These are phyloP conservation scores for Callinectes sapidus DNA, from an alignment of 2,888 invertebrate species.

Conservation along the genomic window DNA sequence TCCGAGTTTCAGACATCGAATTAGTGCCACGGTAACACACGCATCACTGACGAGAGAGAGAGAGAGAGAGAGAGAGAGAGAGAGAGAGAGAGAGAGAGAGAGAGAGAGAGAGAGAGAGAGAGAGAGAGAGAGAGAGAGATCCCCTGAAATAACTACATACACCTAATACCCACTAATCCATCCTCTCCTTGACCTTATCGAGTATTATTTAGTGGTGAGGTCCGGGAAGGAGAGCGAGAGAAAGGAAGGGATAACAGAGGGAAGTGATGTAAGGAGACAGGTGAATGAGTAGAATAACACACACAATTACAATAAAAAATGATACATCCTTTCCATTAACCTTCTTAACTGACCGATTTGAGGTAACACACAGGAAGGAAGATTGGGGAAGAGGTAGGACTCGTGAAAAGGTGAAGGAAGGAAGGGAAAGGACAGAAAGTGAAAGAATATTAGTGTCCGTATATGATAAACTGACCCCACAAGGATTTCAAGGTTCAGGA, in stretches of 20 bases:
- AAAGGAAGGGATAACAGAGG: not conserved
- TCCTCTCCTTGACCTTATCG: not conserved
- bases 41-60: constrained; percentile 13
- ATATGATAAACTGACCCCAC: too few relatives aligned
- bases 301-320: too few relatives aligned
- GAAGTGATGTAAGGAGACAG: not conserved
- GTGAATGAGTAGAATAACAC: too few relatives aligned
- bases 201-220: not conserved
- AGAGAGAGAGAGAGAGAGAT: not conserved
- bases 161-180: not conserved
- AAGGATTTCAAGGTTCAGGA: not conserved
- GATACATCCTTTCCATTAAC: too few relatives aligned
- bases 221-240: not conserved
- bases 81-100: constrained; percentile 40
- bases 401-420: too few relatives aligned
- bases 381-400: not conserved
- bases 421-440: not conserved
- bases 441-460: too few relatives aligned
- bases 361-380: not conserved
- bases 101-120: constrained; percentile 35
- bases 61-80: too few relatives aligned
- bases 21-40: not conserved
- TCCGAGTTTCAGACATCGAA: not conserved
- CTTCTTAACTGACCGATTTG: too few relatives aligned
- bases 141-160: not conserved